These are phyloP conservation scores for Neomicropteryx cornuta DNA, from an alignment of 1,140 invertebrate species.

Conservation along the genomic window DNA sequence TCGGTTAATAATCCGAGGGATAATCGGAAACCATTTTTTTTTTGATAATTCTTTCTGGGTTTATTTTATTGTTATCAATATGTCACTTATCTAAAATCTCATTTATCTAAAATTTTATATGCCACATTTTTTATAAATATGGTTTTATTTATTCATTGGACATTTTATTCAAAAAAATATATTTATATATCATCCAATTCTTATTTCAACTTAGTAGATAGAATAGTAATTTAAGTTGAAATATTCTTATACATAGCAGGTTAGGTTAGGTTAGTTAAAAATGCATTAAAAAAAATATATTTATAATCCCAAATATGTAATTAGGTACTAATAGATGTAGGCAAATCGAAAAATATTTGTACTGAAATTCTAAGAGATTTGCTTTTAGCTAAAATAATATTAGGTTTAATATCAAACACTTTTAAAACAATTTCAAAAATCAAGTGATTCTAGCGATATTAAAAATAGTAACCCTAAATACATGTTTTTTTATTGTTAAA, in stretches of 20 bases:
- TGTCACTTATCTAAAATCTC: too few species aligned
- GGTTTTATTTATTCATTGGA: too few species aligned
- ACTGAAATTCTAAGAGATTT: background rate
- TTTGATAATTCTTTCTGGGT: too few species aligned
- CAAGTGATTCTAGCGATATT: background rate
- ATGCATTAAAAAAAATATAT: background rate
- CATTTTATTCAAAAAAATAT: too few species aligned
- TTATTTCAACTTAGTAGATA: background rate
- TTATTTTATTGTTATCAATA: too few species aligned
- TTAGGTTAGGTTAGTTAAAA: background rate
- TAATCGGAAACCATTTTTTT: too few species aligned
- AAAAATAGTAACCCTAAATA: slow-evolving; percentile 1
- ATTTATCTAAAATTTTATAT: too few species aligned
- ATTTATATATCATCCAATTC: too few species aligned
- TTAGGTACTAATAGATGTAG: background rate
- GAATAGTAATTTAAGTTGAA: background rate
- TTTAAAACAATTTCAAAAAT: slow-evolving; percentile 1
- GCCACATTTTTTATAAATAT: too few species aligned
- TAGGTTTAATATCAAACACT: slow-evolving; percentile 1
- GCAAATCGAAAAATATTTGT: background rate
- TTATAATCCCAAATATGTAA: background rate
- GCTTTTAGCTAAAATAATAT: slow-evolving; percentile 1
- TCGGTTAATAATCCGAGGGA: too few species aligned
- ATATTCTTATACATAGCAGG: background rate
- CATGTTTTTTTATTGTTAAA: background rate